Percentiles rank a stretch among this genome's conserved stretches.
These are phyloP conservation scores for Meloe dianella DNA, from an alignment of 2,888 invertebrate genomes.

Conservation along the genomic window DNA sequence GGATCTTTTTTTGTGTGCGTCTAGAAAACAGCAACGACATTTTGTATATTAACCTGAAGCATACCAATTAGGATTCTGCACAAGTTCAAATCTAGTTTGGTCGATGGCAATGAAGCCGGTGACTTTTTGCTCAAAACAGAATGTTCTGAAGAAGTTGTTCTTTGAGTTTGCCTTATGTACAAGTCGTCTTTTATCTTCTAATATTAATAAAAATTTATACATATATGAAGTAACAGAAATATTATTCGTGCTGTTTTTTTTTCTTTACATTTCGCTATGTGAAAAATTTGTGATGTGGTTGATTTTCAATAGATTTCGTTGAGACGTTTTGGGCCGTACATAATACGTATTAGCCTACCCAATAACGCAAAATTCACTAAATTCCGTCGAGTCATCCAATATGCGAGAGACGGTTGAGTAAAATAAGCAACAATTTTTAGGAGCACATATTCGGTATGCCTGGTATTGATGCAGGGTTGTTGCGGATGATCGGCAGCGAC, in stretches of 20 bases:
- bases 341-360: slow-evolving; percentile 12
- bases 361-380: slow-evolving; percentile 17
- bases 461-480: slow-evolving; percentile 58
- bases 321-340: not conserved
- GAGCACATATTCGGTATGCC: slow-evolving; percentile 40
- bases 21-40: not conserved
- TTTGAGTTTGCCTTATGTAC: not conserved
- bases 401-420: slow-evolving; percentile 20
- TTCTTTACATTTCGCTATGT: not conserved
- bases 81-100: slow-evolving; percentile 11
- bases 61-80: not conserved
- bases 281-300: not conserved
- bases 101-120: not conserved
- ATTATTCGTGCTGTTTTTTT: not conserved
- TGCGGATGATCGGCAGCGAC: slow-evolving; percentile 58
- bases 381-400: slow-evolving; percentile 21
- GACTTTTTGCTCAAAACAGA: not conserved
- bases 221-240: not conserved
- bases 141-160: not conserved
- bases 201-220: not conserved
- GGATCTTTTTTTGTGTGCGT: not conserved
- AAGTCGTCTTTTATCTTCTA: not conserved
- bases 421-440: slow-evolving; percentile 37
- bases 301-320: slow-evolving; percentile 5
- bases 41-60: not conserved